Base-by-base conservation (phyloP, 2,113 vertebrate genomes). In the Pachypanchax playfairii region DNA sequence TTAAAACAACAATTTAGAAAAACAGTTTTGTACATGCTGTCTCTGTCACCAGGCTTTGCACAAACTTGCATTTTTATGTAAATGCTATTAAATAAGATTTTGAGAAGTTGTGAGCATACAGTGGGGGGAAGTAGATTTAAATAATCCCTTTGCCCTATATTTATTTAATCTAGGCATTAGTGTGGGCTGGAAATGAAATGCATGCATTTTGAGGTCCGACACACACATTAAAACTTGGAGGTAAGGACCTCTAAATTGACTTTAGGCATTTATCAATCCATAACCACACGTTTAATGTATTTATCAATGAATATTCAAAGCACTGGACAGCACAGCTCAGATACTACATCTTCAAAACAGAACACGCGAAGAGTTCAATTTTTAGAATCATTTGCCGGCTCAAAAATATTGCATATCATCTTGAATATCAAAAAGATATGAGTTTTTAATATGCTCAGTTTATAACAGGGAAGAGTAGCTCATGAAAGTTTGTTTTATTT, bases 111-210 rank as follows among this genome's bases (percentile, higher is more conserved):
- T 80, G 75, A 71, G 71, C 65, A 63, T 42, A 33, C n/a, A 31
- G 28, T 20, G 61, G 71, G 58, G 75, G 65, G 65, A 78, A 69
- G 58, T 39, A 79, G 62, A 66, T 51, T 79, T 62, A 58, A 51
- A 59, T 87, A 90, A 91, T 89, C 87, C 75, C 47, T 39, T 67
- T 88, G 83, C 65, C 82, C 85, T 87, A 81, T 75, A 85, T 88
- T 87, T 89, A 73, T 86, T 75, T 90, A 89, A 90, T 88, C 79
- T 85, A 63, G 44, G 74, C 76, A 50, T 82, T 87, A 85, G 81
- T 73, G 63, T 71, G 59, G 60, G 38, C 55, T 60, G 84, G 47
- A 69, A 83, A 85, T 76, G 31, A 83, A 65, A 70, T 70, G 48
- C 65, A 68, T 21, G 66, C 69, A 62, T 52, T 54, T 83, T 51